Percentiles rank a stretch among this genome's conserved stretches.
Conservation (phyloP, 1,140 invertebrate species). For the Nixonia krombeini region DNA sequence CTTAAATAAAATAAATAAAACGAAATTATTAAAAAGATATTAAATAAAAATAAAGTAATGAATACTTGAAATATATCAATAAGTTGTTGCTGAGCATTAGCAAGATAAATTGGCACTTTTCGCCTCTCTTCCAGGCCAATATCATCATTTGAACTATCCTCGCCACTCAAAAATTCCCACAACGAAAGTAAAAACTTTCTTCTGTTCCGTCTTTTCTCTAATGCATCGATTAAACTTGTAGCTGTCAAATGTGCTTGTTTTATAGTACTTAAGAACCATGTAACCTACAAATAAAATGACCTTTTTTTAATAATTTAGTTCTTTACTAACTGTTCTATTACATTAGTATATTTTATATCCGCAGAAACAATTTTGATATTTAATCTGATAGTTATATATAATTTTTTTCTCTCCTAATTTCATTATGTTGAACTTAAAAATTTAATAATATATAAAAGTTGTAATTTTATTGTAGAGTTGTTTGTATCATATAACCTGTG, state of each 20-base stretch:
- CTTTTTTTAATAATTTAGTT: background rate
- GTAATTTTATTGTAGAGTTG: too few relatives aligned
- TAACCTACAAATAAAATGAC: slow-evolving; percentile 41
- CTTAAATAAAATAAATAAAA: too few relatives aligned
- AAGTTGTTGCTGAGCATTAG: slow-evolving; percentile 74
- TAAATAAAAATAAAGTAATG: slow-evolving; percentile 43
- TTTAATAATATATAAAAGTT: too few relatives aligned
- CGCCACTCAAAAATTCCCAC: slow-evolving; percentile 73
- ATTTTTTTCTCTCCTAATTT: too few relatives aligned
- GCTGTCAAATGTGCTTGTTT: slow-evolving; percentile 69
- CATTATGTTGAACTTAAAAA: too few relatives aligned
- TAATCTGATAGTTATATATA: too few relatives aligned
- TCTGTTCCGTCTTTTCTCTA: slow-evolving; percentile 61
- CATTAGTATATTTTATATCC: too few relatives aligned
- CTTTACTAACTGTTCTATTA: too few relatives aligned
- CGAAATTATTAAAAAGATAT: slow-evolving; percentile 46
- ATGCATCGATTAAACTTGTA: slow-evolving; percentile 65
- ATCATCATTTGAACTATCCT: slow-evolving; percentile 72
- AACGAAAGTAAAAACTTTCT: slow-evolving; percentile 57
- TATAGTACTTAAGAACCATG: slow-evolving; percentile 62
- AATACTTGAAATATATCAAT: slow-evolving; percentile 76
- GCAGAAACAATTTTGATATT: too few relatives aligned
- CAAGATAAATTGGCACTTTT: slow-evolving; percentile 76
- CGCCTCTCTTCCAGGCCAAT: slow-evolving; percentile 75
- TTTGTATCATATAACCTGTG: too few relatives aligned